phyloP scores from a whole-genome alignment of 1,140 invertebrate species.

The Hyposmocoma kahamanoa region DNA sequence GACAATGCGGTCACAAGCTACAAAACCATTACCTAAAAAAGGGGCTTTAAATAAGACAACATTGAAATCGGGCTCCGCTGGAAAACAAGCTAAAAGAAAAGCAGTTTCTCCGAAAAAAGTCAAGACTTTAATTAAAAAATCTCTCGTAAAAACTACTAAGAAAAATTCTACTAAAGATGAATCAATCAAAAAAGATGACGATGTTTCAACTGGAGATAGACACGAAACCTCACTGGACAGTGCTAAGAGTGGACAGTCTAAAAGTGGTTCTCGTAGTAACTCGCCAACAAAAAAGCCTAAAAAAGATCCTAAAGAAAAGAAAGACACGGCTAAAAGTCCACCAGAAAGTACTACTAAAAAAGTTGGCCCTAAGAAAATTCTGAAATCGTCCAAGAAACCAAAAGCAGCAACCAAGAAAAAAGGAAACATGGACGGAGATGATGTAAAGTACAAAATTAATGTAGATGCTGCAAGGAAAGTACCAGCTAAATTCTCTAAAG shows the following conservation, averaged over 20 bases:
- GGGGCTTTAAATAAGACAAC: slow-evolving; percentile 51
- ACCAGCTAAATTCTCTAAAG: slow-evolving; percentile 38
- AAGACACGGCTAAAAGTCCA: slow-evolving; percentile 44
- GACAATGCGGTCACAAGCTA: slow-evolving; percentile 67
- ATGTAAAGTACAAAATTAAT: slow-evolving; percentile 61
- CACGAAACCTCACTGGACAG: slow-evolving; percentile 26
- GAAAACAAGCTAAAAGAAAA: slow-evolving; percentile 51
- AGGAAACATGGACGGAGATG: slow-evolving; percentile 35
- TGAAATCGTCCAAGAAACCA: slow-evolving; percentile 32
- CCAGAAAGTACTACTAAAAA: slow-evolving; percentile 31
- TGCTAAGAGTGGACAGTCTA: slow-evolving; percentile 31
- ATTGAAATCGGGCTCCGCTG: slow-evolving; percentile 38
- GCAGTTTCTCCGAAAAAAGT: slow-evolving; percentile 36
- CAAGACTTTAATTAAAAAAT: slow-evolving; percentile 40
- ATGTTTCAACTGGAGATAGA: slow-evolving; percentile 29
- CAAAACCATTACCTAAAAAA: slow-evolving; percentile 60
- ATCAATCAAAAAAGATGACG: slow-evolving; percentile 31
- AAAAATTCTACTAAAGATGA: slow-evolving; percentile 40
- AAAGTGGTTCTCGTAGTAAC: slow-evolving; percentile 34
- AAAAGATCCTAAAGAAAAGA: slow-evolving; percentile 54
- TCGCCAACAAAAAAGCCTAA: slow-evolving; percentile 50
- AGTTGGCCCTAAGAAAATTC: slow-evolving; percentile 35
- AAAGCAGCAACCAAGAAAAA: slow-evolving; percentile 27
- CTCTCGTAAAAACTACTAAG: slow-evolving; percentile 38
- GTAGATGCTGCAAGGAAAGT: slow-evolving; percentile 41